Base-by-base conservation (phyloP, 1,140 invertebrate genomes). In the Tetragonula clypearis region DNA sequence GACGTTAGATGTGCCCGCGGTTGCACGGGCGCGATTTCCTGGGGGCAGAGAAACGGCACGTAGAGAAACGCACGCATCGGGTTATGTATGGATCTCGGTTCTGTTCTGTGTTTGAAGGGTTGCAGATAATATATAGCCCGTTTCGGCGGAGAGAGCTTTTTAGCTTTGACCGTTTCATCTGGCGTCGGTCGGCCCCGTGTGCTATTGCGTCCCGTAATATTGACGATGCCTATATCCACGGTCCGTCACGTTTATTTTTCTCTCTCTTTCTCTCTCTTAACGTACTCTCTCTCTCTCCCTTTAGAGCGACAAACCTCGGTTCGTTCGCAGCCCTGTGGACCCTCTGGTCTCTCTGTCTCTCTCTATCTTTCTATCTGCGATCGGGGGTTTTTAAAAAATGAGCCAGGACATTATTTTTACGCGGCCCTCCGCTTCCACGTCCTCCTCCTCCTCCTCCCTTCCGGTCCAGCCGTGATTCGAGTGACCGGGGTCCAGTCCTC, bases 131-230 rank as follows among this genome's bases (percentile, higher is more conserved):
- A 92, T 93, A 94, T 94, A 92, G 92, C 88, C 87, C 78, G 89
- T 89, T 92, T 92, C 88, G 91, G 89, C 88, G 84, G 90, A 93
- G 90, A 89, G 87, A 77, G 87, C 88, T 89, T 92, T 92, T 92
- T 90, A 92, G 92, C 92, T 93, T 93, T 94, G 92, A 93, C 91
- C 93, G 92, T 93, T 94, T 94, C 90, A 93, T 92, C 91, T 83
- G 71, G 82, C 77, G 55, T 68, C 72, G 84, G 74, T 69, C 53
- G 58, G 78, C 21, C 75, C 30, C 60, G 60, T 62, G 66, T 79
- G 92, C 89, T 91, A 91, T 91, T 90, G 92, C 90, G 82, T 89
- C 75, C 81, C 82, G 76, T 89, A 83, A 90, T 90, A 90, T 90
- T 87, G 85, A 60, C 80, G 73, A 41, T 62, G 88, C 68, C 82